Evolutionary conservation across 2,113 vertebrate species (phyloP).

Genomic region (Ciconia stormi): DNA sequence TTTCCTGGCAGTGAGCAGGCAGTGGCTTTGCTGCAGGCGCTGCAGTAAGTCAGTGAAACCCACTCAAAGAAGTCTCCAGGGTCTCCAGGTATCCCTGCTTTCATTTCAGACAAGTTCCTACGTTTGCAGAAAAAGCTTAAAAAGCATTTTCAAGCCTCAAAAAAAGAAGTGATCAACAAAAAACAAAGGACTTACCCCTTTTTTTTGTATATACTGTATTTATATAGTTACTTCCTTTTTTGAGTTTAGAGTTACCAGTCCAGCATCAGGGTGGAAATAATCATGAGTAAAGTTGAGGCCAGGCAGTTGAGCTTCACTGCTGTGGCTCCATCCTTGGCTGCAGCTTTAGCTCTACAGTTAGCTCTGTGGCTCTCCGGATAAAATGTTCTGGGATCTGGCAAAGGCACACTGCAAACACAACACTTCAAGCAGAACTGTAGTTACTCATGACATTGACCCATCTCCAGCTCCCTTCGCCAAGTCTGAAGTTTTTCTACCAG

Average conservation of each 20-base stretch:
- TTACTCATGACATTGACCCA: background rate
- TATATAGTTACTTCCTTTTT: background rate
- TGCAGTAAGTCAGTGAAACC: background rate
- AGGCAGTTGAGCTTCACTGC: background rate
- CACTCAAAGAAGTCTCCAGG: background rate
- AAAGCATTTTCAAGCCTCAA: background rate
- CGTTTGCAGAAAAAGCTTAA: background rate
- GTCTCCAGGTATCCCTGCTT: background rate
- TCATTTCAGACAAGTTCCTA: background rate
- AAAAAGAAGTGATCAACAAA: background rate
- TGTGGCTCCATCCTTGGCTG: background rate
- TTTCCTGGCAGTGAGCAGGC: background rate
- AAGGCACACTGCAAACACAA: background rate
- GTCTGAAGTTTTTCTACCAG: background rate
- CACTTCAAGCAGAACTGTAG: background rate
- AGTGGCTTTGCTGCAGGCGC: background rate
- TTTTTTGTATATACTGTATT: background rate
- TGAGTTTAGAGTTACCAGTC: background rate
- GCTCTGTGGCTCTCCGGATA: background rate
- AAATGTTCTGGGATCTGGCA: background rate
- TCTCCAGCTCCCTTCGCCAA: background rate
- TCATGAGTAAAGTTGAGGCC: background rate
- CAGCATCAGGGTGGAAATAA: background rate
- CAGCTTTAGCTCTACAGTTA: background rate
- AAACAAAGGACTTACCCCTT: background rate